A percentile compares a stretch with the other conserved stretches of the same genome.
These are phyloP conservation scores for Pseudopleuronectes americanus DNA, from an alignment of 2,797 vertebrate species.

Conservation along the genomic window DNA sequence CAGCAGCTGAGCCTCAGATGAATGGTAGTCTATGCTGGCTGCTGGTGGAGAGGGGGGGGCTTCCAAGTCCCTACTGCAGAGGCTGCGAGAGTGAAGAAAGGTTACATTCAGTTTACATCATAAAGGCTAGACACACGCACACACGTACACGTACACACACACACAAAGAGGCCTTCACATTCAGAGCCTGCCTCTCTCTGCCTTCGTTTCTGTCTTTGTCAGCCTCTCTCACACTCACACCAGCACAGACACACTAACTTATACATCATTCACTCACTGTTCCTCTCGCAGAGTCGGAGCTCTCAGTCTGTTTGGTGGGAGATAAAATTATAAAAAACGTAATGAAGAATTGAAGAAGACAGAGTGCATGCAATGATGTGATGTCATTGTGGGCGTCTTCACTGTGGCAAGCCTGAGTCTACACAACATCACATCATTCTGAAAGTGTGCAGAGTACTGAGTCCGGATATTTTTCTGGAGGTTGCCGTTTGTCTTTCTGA, in stretches of 20 bases:
- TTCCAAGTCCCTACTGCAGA: conserved; percentile 72
- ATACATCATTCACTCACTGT: conserved; percentile 59
- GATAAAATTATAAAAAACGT: conserved; percentile 48
- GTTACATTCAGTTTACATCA: conserved; percentile 85
- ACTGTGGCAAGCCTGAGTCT: conserved; percentile 14
- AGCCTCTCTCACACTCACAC: conserved; percentile 41
- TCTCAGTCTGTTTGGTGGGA: conserved; percentile 41
- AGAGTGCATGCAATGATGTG: conserved; percentile 16
- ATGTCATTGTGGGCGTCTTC: conserved; percentile 19
- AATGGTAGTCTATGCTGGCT: conserved; percentile 74
- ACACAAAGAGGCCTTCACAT: conserved; percentile 65
- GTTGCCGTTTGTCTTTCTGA: too few relatives aligned
- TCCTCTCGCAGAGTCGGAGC: conserved; percentile 46
- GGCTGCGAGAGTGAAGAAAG: conserved; percentile 76
- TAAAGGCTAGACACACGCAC: conserved; percentile 71
- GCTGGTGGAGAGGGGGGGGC: conserved; percentile 58
- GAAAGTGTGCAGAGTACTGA: neutral
- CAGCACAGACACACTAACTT: conserved; percentile 58
- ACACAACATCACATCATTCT: conserved; percentile 15
- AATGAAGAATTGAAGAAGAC: conserved; percentile 58
- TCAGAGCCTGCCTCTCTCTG: conserved; percentile 47
- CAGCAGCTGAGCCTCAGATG: conserved; percentile 74
- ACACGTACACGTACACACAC: conserved; percentile 53
- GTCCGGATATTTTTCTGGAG: too few relatives aligned
- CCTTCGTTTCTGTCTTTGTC: conserved; percentile 51